Evolutionary conservation across 2,113 vertebrate species (phyloP).

Genomic region (Campylorhamphus procurvoides): DNA sequence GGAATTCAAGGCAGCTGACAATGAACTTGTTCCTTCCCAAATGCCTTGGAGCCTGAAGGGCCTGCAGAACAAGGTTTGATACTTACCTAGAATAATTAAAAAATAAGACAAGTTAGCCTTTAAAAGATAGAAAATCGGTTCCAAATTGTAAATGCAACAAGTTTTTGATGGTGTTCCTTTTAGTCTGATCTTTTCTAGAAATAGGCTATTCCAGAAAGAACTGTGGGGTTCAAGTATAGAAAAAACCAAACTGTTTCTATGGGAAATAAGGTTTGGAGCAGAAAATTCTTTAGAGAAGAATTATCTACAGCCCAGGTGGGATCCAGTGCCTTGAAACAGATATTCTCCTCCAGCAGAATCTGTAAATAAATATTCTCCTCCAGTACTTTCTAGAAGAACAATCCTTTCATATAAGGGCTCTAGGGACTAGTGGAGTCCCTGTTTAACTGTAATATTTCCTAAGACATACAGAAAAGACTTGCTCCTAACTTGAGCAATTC

Average conservation of each 20-base stretch:
- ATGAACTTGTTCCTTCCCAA: not conserved
- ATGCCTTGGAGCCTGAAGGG: not conserved
- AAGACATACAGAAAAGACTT: not conserved
- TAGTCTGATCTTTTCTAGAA: not conserved
- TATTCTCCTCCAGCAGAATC: not conserved
- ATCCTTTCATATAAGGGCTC: not conserved
- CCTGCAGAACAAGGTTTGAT: not conserved
- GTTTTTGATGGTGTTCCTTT: not conserved
- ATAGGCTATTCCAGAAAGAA: not conserved
- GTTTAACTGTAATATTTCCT: not conserved
- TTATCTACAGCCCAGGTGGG: not conserved
- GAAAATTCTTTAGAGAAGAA: not conserved
- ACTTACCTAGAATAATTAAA: not conserved
- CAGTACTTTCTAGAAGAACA: not conserved
- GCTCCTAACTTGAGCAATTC: not conserved
- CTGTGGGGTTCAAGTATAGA: not conserved
- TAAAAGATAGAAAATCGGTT: not conserved
- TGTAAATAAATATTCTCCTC: not conserved
- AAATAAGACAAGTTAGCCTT: not conserved
- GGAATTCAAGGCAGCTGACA: not conserved
- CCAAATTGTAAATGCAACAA: not conserved
- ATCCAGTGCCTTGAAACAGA: not conserved
- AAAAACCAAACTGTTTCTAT: not conserved
- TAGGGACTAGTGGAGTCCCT: not conserved
- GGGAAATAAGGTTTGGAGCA: not conserved